phyloP scores from a whole-genome alignment of 2,888 invertebrate species.

The Drepanosiphum platanoidis region DNA sequence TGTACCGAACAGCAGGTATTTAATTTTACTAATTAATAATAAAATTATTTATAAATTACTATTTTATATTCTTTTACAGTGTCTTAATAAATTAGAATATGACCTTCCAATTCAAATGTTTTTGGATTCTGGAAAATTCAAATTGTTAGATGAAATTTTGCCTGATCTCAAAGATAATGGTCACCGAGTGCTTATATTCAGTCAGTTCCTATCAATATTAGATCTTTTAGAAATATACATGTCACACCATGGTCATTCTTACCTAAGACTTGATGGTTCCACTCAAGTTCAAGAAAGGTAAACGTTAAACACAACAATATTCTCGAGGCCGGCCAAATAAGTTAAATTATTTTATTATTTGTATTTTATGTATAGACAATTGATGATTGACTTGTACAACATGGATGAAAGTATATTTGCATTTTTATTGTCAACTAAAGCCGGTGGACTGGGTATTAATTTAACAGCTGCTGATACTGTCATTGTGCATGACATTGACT shows the following conservation, averaged over 20 bases:
- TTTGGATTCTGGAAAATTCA: constrained; percentile 87
- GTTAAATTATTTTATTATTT: background rate
- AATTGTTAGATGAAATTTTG: constrained; percentile 80
- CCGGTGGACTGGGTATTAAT: constrained; percentile 96
- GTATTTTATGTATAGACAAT: constrained; percentile 74
- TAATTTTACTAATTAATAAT: constrained; percentile 58
- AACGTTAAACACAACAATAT: background rate
- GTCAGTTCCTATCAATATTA: constrained; percentile 95
- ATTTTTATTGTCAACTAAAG: constrained; percentile 90
- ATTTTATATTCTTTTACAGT: constrained; percentile 68
- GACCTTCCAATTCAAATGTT: constrained; percentile 77
- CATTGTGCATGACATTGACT: constrained; percentile 96
- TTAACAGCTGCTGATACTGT: constrained; percentile 94
- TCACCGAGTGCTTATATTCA: constrained; percentile 90
- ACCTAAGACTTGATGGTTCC: constrained; percentile 86
- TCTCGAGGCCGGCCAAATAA: background rate
- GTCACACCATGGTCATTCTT: constrained; percentile 77
- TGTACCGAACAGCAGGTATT: constrained; percentile 75
- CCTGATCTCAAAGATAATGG: constrained; percentile 78
- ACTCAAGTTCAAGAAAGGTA: constrained; percentile 85
- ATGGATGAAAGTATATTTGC: constrained; percentile 82
- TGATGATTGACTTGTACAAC: constrained; percentile 89
- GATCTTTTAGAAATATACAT: constrained; percentile 92
- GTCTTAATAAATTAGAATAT: constrained; percentile 71
- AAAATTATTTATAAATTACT: constrained; percentile 8